Conservation (phyloP, 2,888 invertebrate genomes). For the Melinaea menophilus region DNA sequence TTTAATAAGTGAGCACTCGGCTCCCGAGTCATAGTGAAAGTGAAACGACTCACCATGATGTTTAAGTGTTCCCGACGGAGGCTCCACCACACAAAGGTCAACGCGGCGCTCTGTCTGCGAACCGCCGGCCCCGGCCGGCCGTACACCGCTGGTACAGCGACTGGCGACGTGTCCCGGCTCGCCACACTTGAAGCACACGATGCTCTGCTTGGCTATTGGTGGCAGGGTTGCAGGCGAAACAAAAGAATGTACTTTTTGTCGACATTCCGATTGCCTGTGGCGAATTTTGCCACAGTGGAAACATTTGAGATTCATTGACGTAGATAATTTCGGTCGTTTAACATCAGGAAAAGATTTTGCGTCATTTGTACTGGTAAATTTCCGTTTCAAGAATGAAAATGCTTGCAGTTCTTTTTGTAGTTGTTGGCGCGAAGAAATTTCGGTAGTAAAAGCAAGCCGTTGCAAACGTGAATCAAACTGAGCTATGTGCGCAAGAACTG, state of each 20-base stretch:
- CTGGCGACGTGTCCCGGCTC: constrained; percentile 16
- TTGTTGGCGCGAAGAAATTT: background rate
- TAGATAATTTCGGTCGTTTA: too few species aligned
- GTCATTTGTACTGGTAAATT: too few species aligned
- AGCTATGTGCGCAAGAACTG: background rate
- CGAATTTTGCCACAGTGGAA: too few species aligned
- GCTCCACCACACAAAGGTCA: constrained; percentile 22
- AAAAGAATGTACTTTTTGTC: too few species aligned
- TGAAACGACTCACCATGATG: constrained; percentile 19
- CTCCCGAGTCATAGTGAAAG: constrained; percentile 13
- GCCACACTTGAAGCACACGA: constrained; percentile 19
- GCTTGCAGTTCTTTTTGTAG: too few species aligned
- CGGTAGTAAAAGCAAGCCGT: background rate
- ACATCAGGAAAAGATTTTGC: too few species aligned
- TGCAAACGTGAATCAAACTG: background rate
- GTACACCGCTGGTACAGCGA: background rate
- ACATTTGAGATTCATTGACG: too few species aligned
- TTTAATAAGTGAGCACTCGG: too few species aligned
- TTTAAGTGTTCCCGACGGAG: constrained; percentile 19
- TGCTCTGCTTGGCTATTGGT: constrained; percentile 3
- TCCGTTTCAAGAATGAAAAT: too few species aligned
- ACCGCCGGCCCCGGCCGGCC: constrained; percentile 10
- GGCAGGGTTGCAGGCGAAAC: background rate
- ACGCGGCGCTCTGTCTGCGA: constrained; percentile 19
- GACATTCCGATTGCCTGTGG: too few species aligned